A percentile compares a stretch with the other conserved stretches of the same genome.
These are phyloP conservation scores for Catocala sponsa DNA, from an alignment of 2,888 invertebrate species.

Conservation along the genomic window DNA sequence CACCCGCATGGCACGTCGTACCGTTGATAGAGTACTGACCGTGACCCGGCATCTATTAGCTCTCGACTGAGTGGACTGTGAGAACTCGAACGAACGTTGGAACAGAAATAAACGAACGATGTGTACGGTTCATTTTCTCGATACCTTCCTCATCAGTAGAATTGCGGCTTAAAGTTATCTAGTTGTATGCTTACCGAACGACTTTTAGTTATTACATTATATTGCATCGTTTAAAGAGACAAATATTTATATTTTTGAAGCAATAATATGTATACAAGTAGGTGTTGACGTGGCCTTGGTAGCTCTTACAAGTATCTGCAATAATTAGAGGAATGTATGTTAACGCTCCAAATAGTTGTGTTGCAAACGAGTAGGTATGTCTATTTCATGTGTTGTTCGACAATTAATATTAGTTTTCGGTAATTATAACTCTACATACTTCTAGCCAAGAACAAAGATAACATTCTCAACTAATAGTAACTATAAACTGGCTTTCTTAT, in stretches of 20 bases:
- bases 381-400: neutral
- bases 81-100: constrained; percentile 22
- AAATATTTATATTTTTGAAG: constrained; percentile 57
- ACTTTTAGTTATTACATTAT: constrained; percentile 30
- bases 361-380: constrained; percentile 22
- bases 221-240: constrained; percentile 27
- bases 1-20: too few species aligned
- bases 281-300: constrained; percentile 64
- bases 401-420: constrained; percentile 4
- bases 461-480: constrained; percentile 1
- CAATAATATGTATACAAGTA: constrained; percentile 61
- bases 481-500: neutral
- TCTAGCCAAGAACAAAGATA: constrained; percentile 11
- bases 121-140: constrained; percentile 23
- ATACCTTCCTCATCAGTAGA: constrained; percentile 38
- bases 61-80: too few species aligned
- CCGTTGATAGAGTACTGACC: too few species aligned
- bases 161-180: constrained; percentile 50
- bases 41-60: too few species aligned
- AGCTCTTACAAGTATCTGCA: constrained; percentile 54
- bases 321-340: constrained; percentile 41
- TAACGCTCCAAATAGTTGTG: constrained; percentile 24
- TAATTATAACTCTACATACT: constrained; percentile 2
- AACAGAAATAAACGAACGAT: constrained; percentile 25
- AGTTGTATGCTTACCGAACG: constrained; percentile 51